Evolutionary conservation across 2,113 vertebrate genomes (phyloP), one percentile per base, ranked within the genome.

Genomic region (Gadus chalcogrammus): DNA sequence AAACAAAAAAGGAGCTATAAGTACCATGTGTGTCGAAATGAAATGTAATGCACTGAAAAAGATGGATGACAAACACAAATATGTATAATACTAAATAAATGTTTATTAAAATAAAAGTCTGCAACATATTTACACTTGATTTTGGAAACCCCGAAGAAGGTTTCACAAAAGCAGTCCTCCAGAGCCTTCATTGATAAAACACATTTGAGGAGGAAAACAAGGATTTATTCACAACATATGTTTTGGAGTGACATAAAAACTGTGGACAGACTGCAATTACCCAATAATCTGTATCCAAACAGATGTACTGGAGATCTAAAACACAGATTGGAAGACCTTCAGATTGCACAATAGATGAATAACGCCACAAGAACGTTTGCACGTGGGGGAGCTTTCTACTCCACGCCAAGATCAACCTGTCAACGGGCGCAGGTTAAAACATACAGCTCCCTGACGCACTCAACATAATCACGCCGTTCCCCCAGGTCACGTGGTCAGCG

Each of bases 51-150:
- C 28, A 62, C 72, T 58, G 70, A 68, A 63, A 35, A 73, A 77
- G 71, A 78, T 13, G n/a, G 55, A 58, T 58, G 55, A 63, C 15
- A 59, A 52, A 69, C 59, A 67, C 17, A 77, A 73, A 73, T 38
- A 61, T 75, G 67, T 72, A 59, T 71, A 81, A 84, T 18, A 64
- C 67, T 64, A 79, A 85, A 85, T 84, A 73, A 80, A 85, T 71
- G 22, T 89, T 86, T 88, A 89, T 82, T 88, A 35, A 83, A 87
- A 78, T 56, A 1, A 82, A 71, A 74, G 4, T 5, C 20, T 73
- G 65, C 11, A 58, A 28, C 8, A 35, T 77, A 75, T 76, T 27
- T 67, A 55, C 4, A 52, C n/a, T 60, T 63, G 4, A 48, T 17
- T 58, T 31, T 58, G 15, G 13, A 63, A 38, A 55, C 38, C 38